These are phyloP conservation scores for Peromyscus attwateri DNA, from an alignment of 2,797 vertebrate genomes.

Conservation along the genomic window DNA sequence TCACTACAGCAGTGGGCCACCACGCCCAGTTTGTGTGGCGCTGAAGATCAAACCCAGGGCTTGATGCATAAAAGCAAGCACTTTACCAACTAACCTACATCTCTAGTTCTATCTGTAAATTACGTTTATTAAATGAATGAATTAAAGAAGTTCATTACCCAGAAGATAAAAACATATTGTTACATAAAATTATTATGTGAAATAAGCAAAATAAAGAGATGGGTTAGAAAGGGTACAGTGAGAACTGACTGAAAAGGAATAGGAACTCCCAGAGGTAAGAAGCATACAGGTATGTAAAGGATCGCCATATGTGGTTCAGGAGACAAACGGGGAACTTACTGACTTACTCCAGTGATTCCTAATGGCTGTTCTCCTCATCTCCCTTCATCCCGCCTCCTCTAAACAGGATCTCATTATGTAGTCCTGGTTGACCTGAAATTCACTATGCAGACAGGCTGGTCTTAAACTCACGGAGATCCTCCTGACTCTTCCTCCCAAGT, in stretches of 20 bases:
- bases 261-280: background rate
- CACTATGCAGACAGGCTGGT: background rate
- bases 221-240: conserved; percentile 23
- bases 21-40: background rate
- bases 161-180: conserved; percentile 56
- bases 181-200: conserved; percentile 58
- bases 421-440: background rate
- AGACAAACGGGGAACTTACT: background rate
- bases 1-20: background rate
- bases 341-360: conserved; percentile 39
- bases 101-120: background rate
- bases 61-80: background rate
- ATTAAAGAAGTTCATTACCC: conserved; percentile 25
- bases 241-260: conserved; percentile 19
- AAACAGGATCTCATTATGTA: background rate
- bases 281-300: background rate
- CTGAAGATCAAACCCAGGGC: background rate
- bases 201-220: conserved; percentile 50
- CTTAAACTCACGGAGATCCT: background rate
- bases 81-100: background rate
- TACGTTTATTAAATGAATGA: conserved; percentile 62
- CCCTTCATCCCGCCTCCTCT: background rate
- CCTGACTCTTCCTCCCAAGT: background rate
- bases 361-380: background rate
- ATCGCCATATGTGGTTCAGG: background rate